Percentiles rank a stretch among this genome's conserved stretches.
Conservation (phyloP, 1,140 invertebrate species). For the Panulirus ornatus region DNA sequence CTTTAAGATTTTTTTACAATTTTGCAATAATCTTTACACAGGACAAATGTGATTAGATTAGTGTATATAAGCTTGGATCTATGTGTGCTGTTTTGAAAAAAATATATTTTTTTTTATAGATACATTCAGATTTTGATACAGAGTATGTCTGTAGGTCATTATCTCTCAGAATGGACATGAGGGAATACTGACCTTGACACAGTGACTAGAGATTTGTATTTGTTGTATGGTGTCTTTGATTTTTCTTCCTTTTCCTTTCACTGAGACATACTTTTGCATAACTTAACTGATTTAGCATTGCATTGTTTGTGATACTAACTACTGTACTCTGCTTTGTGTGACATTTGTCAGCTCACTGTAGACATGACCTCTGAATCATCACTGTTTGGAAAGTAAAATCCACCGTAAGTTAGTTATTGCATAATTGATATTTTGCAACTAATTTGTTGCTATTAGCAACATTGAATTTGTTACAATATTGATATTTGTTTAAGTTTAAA, state of each 20-base stretch:
- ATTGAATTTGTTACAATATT: too few relatives aligned
- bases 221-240: conserved; percentile 72
- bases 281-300: neutral
- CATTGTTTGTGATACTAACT: conserved; percentile 6
- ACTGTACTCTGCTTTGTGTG: neutral
- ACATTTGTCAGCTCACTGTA: neutral
- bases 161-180: neutral
- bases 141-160: neutral
- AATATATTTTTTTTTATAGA: neutral
- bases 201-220: conserved; percentile 68
- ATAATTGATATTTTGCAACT: neutral
- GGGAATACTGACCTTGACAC: conserved; percentile 29
- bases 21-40: conserved; percentile 14
- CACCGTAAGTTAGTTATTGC: neutral
- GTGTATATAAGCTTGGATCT: neutral
- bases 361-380: neutral
- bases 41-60: conserved; percentile 26
- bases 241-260: conserved; percentile 17
- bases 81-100: conserved; percentile 15
- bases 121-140: neutral
- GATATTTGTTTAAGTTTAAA: too few relatives aligned
- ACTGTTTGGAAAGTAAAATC: neutral
- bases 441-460: too few relatives aligned
- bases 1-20: neutral
- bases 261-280: neutral